Conservation (phyloP, 2,797 vertebrate genomes). For the Gymnoscopelus braueri region DNA sequence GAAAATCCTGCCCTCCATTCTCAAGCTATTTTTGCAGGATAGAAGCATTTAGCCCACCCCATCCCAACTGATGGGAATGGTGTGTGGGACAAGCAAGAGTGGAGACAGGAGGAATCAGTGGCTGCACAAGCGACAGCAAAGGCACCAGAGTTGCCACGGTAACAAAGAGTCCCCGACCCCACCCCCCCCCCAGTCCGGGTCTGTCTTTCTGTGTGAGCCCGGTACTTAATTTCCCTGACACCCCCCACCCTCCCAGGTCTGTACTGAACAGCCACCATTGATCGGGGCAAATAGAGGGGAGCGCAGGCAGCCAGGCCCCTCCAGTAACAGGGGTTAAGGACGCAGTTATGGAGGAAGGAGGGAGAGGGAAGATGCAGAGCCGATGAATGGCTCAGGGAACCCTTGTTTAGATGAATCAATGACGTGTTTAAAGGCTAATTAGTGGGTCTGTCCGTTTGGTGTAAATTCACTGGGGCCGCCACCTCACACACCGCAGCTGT, state of each 20-base stretch:
- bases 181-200: slow-evolving; percentile 49
- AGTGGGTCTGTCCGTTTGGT: slow-evolving; percentile 70
- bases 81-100: slow-evolving; percentile 18
- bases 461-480: slow-evolving; percentile 59
- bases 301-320: slow-evolving; percentile 66
- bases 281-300: slow-evolving; percentile 81
- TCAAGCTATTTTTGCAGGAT: too few species aligned
- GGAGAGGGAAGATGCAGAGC: slow-evolving; percentile 53
- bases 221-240: slow-evolving; percentile 82
- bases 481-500: slow-evolving; percentile 65
- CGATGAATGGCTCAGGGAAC: slow-evolving; percentile 59
- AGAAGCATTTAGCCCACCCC: too few species aligned
- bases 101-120: slow-evolving; percentile 36
- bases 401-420: slow-evolving; percentile 74
- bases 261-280: slow-evolving; percentile 83
- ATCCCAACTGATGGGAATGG: too few species aligned
- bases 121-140: slow-evolving; percentile 3
- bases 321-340: slow-evolving; percentile 80
- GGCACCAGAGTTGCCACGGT: slow-evolving; percentile 55
- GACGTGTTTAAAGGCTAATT: slow-evolving; percentile 82
- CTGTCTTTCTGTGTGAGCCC: slow-evolving; percentile 67
- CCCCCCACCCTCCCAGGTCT: slow-evolving; percentile 72
- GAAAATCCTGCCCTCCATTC: too few species aligned
- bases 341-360: slow-evolving; percentile 62
- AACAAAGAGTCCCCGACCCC: slow-evolving; percentile 51